phyloP scores from a whole-genome alignment of 2,797 vertebrate species.

The Rhinophrynus dorsalis region DNA sequence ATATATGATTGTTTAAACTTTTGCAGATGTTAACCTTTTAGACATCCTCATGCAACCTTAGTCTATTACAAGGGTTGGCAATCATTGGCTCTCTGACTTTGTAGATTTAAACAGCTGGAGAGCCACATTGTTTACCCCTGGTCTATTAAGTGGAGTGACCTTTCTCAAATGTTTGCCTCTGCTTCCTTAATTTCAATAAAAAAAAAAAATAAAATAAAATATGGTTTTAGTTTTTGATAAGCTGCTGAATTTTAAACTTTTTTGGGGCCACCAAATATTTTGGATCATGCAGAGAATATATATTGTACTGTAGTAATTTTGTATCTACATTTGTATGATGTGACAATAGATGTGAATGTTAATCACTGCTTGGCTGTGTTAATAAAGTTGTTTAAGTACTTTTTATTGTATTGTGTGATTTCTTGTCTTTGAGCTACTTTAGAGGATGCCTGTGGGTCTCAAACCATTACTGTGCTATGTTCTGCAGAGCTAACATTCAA shows the following conservation, averaged over 20 bases:
- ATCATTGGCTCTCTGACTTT: slow-evolving; percentile 63
- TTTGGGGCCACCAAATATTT: slow-evolving; percentile 99
- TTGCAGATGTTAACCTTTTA: slow-evolving; percentile 81
- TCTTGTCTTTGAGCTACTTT: neutral
- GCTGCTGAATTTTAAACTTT: slow-evolving; percentile 93
- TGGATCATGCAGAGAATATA: slow-evolving; percentile 99
- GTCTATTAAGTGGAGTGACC: slow-evolving; percentile 74
- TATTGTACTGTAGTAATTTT: slow-evolving; percentile 99
- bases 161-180: slow-evolving; percentile 81
- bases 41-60: slow-evolving; percentile 76
- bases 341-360: slow-evolving; percentile 93
- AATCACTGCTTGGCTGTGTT: slow-evolving; percentile 99
- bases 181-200: slow-evolving; percentile 87
- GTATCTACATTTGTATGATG: slow-evolving; percentile 99
- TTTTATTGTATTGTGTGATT: slow-evolving; percentile 1
- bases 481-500: too few relatives aligned
- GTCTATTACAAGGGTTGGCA: slow-evolving; percentile 47
- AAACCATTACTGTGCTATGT: too few relatives aligned
- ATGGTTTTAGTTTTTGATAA: slow-evolving; percentile 89
- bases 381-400: slow-evolving; percentile 99
- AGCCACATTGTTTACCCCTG: slow-evolving; percentile 5
- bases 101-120: slow-evolving; percentile 3
- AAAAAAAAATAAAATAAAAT: slow-evolving; percentile 70
- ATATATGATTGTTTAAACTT: slow-evolving; percentile 76
- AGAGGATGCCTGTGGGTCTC: too few relatives aligned